These are phyloP conservation scores for Calliopsis andreniformis DNA, from an alignment of 1,140 invertebrate genomes.

Conservation along the genomic window DNA sequence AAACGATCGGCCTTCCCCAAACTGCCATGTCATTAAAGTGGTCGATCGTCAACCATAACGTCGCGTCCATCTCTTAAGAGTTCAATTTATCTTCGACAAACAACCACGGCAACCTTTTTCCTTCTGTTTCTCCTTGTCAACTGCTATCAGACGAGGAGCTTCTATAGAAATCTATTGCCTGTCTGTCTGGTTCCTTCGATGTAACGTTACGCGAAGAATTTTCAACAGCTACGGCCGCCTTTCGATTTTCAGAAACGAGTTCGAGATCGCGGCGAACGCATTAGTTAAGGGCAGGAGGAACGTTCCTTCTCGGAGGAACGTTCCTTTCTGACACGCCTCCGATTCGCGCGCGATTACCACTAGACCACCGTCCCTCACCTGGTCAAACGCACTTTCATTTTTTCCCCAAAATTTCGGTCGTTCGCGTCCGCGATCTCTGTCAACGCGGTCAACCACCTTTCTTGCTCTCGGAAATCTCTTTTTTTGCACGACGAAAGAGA, in stretches of 20 bases:
- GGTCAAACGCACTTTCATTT: too few species aligned
- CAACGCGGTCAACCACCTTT: slow-evolving; percentile 25
- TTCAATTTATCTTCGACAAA: neutral
- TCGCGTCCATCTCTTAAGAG: neutral
- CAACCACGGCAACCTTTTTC: neutral
- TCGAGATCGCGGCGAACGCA: slow-evolving; percentile 47
- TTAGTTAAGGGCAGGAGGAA: slow-evolving; percentile 44
- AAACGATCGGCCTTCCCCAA: slow-evolving; percentile 40
- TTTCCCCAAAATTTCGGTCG: too few species aligned
- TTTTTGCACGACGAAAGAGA: too few species aligned
- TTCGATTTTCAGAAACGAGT: slow-evolving; percentile 56
- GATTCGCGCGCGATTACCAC: slow-evolving; percentile 64
- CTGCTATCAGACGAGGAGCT: too few species aligned
- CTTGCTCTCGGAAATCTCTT: neutral
- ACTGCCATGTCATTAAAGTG: slow-evolving; percentile 59
- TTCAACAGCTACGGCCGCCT: slow-evolving; percentile 36
- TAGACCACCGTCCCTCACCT: too few species aligned
- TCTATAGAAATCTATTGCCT: too few species aligned
- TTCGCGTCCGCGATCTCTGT: slow-evolving; percentile 18
- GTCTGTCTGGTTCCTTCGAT: neutral
- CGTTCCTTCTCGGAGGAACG: slow-evolving; percentile 48
- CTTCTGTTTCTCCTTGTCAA: too few species aligned
- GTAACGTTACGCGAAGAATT: slow-evolving; percentile 51
- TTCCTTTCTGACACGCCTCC: slow-evolving; percentile 55
- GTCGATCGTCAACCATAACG: slow-evolving; percentile 10